phyloP scores from a whole-genome alignment of 2,797 vertebrate genomes.

The Helicolenus hilgendorfi region DNA sequence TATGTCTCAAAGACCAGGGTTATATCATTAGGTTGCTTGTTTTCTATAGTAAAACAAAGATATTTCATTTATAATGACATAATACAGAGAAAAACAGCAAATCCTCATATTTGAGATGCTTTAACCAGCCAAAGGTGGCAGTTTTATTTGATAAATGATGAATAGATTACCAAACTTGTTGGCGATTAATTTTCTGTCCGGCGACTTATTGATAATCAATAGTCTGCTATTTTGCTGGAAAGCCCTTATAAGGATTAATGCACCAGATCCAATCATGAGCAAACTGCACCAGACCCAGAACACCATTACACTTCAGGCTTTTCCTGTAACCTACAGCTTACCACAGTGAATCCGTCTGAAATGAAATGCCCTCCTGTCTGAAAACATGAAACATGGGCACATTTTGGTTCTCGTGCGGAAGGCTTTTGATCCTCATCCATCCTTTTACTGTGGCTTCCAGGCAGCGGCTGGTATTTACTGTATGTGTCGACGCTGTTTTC shows the following conservation, averaged over 20 bases:
- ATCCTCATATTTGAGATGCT: neutral
- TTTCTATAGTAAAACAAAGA: neutral
- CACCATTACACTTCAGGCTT: slow-evolving; percentile 35
- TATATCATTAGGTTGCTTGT: neutral
- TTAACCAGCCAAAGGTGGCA: neutral
- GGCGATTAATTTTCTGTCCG: neutral
- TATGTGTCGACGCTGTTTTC: slow-evolving; percentile 7
- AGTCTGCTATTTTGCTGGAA: slow-evolving; percentile 37
- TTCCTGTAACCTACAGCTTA: slow-evolving; percentile 55
- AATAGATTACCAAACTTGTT: neutral
- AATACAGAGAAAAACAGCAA: neutral
- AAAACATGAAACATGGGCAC: slow-evolving; percentile 62
- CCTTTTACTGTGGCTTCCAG: slow-evolving; percentile 50
- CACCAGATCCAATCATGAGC: slow-evolving; percentile 7
- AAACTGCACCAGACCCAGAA: neutral
- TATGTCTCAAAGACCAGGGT: neutral
- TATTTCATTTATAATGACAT: neutral
- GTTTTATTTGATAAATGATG: slow-evolving; percentile 16
- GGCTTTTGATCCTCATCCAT: slow-evolving; percentile 65
- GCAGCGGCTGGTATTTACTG: slow-evolving; percentile 46
- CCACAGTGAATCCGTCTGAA: slow-evolving; percentile 46
- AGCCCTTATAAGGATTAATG: neutral
- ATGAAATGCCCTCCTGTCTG: slow-evolving; percentile 54
- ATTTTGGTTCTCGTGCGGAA: slow-evolving; percentile 22
- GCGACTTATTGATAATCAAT: slow-evolving; percentile 34